These are phyloP conservation scores for Himalopsyche phryganea DNA, from an alignment of 1,140 invertebrate genomes.

Conservation along the genomic window DNA sequence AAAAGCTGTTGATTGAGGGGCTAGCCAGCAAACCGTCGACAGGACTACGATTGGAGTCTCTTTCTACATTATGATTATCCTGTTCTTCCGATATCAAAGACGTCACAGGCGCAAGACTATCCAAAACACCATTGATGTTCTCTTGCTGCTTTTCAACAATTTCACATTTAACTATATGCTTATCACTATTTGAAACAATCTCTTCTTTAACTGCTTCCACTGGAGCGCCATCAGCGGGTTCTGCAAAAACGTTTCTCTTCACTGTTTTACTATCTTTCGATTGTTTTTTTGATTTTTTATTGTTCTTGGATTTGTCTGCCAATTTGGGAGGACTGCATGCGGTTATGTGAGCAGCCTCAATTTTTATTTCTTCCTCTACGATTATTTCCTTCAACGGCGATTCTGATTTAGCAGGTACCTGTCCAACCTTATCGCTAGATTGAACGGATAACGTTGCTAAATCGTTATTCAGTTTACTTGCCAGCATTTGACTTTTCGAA, in stretches of 20 bases:
- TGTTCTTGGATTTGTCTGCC: constrained; percentile 5
- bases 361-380: constrained; percentile 20
- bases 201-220: background rate
- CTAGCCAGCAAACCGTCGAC: constrained; percentile 61
- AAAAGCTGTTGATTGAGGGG: constrained; percentile 62
- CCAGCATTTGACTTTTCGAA: constrained; percentile 17
- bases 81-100: constrained; percentile 33
- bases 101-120: constrained; percentile 41
- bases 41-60: constrained; percentile 67
- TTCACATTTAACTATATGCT: background rate
- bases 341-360: background rate
- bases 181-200: background rate
- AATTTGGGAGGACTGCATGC: constrained; percentile 1
- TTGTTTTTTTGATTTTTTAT: constrained; percentile 12
- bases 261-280: constrained; percentile 8
- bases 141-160: background rate
- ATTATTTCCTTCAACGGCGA: constrained; percentile 21
- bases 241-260: background rate
- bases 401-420: background rate
- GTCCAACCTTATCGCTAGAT: background rate
- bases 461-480: constrained; percentile 22
- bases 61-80: constrained; percentile 52
- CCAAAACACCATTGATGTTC: background rate
- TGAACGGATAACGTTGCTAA: background rate
- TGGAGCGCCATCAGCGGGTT: background rate